Conservation (phyloP, 2,888 invertebrate genomes). For the Standfussiana lucernea region DNA sequence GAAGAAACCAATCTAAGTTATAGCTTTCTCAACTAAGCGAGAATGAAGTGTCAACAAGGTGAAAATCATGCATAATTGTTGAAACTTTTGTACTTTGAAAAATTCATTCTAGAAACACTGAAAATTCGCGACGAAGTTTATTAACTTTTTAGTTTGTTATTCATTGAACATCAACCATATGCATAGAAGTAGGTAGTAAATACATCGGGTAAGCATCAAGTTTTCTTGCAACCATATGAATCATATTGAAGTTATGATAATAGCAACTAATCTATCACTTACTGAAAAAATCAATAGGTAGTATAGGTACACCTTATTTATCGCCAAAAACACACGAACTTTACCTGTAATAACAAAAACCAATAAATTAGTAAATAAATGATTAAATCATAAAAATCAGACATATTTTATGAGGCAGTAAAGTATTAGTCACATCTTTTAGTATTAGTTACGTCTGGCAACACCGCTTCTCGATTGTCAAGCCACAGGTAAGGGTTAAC, state of each 20-base stretch:
- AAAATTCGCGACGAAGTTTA: slow-evolving; percentile 9
- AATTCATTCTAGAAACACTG: neutral
- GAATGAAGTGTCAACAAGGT: slow-evolving; percentile 30
- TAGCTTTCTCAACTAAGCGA: neutral
- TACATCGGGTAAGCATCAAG: neutral
- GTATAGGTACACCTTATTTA: neutral
- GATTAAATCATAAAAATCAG: slow-evolving; percentile 31
- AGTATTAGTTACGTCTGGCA: slow-evolving; percentile 42
- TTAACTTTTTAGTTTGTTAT: slow-evolving; percentile 8
- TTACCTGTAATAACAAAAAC: slow-evolving; percentile 58
- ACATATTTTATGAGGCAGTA: slow-evolving; percentile 44
- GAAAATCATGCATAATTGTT: slow-evolving; percentile 18
- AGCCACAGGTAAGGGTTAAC: slow-evolving; percentile 30
- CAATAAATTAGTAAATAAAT: slow-evolving; percentile 52
- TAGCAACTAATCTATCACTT: slow-evolving; percentile 2
- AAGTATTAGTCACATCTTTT: slow-evolving; percentile 34
- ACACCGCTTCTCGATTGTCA: slow-evolving; percentile 49
- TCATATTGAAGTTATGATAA: neutral
- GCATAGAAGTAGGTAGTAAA: neutral
- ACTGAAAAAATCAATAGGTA: neutral
- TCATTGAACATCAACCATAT: neutral
- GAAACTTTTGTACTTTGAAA: slow-evolving; percentile 20
- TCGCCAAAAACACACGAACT: slow-evolving; percentile 24
- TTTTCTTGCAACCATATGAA: neutral
- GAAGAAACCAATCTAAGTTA: slow-evolving; percentile 27